Evolutionary conservation across 2,888 invertebrate genomes (phyloP).

Genomic region (Tethea ocularis): DNA sequence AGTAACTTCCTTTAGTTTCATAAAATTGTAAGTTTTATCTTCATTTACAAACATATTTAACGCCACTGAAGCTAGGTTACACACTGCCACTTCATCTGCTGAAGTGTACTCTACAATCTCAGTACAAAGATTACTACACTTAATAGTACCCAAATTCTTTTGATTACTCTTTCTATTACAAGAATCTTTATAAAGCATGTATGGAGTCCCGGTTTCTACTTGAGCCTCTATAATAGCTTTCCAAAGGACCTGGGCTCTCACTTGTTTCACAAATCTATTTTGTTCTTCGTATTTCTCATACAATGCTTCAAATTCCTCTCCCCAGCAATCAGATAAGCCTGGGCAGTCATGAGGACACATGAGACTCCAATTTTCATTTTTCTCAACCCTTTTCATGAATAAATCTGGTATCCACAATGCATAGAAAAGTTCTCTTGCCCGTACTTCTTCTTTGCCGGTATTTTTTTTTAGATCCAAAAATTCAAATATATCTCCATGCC

Average conservation of each 20-base stretch:
- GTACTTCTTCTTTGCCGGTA: slow-evolving; percentile 96
- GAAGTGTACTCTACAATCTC: slow-evolving; percentile 98
- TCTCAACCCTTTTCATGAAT: slow-evolving; percentile 97
- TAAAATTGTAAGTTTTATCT: slow-evolving; percentile 93
- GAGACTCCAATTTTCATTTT: slow-evolving; percentile 93
- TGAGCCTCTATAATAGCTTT: slow-evolving; percentile 96
- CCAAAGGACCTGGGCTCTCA: slow-evolving; percentile 95
- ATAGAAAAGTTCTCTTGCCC: slow-evolving; percentile 98
- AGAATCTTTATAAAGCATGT: slow-evolving; percentile 98
- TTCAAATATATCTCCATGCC: slow-evolving; percentile 99
- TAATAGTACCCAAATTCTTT: slow-evolving; percentile 98
- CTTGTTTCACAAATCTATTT: slow-evolving; percentile 86
- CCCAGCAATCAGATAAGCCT: slow-evolving; percentile 96
- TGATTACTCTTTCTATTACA: slow-evolving; percentile 99
- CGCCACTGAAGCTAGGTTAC: slow-evolving; percentile 98
- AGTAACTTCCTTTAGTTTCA: slow-evolving; percentile 92
- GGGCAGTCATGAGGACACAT: slow-evolving; percentile 99
- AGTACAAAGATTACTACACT: slow-evolving; percentile 98
- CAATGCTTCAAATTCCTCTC: slow-evolving; percentile 95
- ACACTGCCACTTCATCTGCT: slow-evolving; percentile 97
- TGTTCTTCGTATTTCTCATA: slow-evolving; percentile 95
- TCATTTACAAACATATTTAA: slow-evolving; percentile 95
- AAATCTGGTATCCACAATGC: slow-evolving; percentile 99
- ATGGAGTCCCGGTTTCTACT: slow-evolving; percentile 99
- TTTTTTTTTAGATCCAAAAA: slow-evolving; percentile 98